phyloP scores from a whole-genome alignment of 2,113 vertebrate species.

The Leiothrix lutea region DNA sequence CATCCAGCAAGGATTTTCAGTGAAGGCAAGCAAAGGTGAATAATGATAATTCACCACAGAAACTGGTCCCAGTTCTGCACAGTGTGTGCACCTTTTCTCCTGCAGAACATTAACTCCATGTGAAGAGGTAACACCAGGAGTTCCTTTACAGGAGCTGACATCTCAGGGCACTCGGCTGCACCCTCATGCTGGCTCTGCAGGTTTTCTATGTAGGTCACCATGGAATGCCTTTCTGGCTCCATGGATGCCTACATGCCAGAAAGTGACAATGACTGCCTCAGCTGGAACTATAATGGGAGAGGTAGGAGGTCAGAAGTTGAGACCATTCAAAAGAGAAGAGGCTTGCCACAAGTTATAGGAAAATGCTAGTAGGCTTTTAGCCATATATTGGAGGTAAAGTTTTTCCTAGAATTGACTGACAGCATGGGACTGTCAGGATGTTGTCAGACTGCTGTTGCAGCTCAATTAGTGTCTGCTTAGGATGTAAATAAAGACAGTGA shows the following conservation, averaged over 20 bases:
- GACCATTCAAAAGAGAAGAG: background rate
- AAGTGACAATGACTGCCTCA: background rate
- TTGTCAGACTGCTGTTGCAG: background rate
- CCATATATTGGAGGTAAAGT: background rate
- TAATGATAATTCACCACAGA: background rate
- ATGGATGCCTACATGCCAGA: background rate
- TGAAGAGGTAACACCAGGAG: background rate
- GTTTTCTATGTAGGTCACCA: conserved; percentile 20
- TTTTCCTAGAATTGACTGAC: background rate
- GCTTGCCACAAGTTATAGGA: background rate
- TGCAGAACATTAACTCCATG: background rate
- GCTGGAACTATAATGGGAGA: background rate
- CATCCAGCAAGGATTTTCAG: background rate
- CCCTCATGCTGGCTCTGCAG: background rate
- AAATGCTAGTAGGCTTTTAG: background rate
- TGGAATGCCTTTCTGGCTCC: background rate
- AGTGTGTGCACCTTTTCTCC: background rate
- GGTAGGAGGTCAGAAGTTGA: background rate
- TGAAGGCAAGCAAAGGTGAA: background rate
- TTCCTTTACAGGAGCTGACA: background rate
- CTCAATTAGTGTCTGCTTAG: background rate
- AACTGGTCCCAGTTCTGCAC: background rate
- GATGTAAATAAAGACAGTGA: background rate
- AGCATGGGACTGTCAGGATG: background rate
- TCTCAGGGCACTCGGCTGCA: background rate